Base-by-base conservation (phyloP, 2,888 invertebrate genomes). In the Epirrhoe alternata region DNA sequence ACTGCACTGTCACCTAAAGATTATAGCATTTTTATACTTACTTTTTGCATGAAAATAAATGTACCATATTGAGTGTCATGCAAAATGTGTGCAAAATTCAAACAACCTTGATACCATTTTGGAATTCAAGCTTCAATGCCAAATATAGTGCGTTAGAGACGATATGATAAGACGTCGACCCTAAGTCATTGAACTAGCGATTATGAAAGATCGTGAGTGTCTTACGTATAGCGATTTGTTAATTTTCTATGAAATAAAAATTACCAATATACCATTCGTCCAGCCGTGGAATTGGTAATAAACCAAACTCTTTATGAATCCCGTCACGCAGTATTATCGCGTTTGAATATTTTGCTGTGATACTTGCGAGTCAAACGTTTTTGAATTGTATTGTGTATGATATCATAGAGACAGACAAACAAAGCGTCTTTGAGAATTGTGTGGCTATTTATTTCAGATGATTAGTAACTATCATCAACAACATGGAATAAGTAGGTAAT, bases 251-350 rank as follows among this genome's bases (percentile, higher is more conserved):
- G 74, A 78, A 76, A 79, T 75, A 75, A 80, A 76, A 66, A 77
- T 78, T 76, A 74, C 73, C 70, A 75, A 76, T 79, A 77, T 75
- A 78, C 68, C 70, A 75, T 80, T 78, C 61, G 66, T 74, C 66
- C 69, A 64, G 69, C 73, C 87, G 84, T 88, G 79, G 80, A 86
- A 89, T 89, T 76, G 81, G 75, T 88, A 88, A 89, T 88, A 80
- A 83, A 81, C 72, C 71, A 68, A 75, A 76, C 71, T 77, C 73
- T 72, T 80, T 77, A 77, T 75, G 73, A 80, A 79, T 84, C 81
- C 73, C 77, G 83, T 85, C 86, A 87, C 81, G 86, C 82, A 70
- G 61, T 74, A 78, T 86, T 80, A 84, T 78, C 74, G 64, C 58
- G 63, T 73, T 69, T 67, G 66, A 64, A 69, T 73, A 66, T 59